Base-by-base conservation (phyloP, 2,797 vertebrate species). In the Lepidocolaptes lacrymiger region DNA sequence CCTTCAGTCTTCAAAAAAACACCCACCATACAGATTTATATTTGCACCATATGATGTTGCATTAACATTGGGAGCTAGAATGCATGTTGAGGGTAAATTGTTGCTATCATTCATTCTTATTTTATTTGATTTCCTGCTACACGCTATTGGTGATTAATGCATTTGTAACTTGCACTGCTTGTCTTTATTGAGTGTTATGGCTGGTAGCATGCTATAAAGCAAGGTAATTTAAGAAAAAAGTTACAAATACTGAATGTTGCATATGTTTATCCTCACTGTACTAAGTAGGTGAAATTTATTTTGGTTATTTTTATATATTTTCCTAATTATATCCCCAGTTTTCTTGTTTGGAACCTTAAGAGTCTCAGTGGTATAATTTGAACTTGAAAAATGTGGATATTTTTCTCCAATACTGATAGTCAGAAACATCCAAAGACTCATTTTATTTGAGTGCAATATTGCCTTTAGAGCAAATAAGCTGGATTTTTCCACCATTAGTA, bases 161-260 rank as follows among this genome's bases (percentile, higher is more conserved):
- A 73, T 95, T 78, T 88, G 44, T 88, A 63, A 67, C 89, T 95
- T 86, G 83, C 67, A 41, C 63, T 91, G 78, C 74, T 97, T 96
- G 86, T 64, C 95, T 97, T 97, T 93, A 91, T 95, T 49, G 32
- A 88, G 92, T 93, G 83, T 91, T 95, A 51, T 77, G 95, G 86
- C 94, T 97, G 80, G 79, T 87, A 95, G 95, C 95, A 96, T 86
- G 91, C 79, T 94, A 34, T 67, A 94, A 94, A 92, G 75, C 52
- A n/a, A 91, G 91, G 87, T 71, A 96, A 63, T 75, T 88, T 56
- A 86, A 81, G 92, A 86, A 97, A 93, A 93, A 84, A 7, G 15
- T 67, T 74, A 80, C 90, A 95, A 67, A 81, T 76, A 74, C 43
- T 72, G 51, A 89, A 74, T 93, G 63, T 87, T 93, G 72, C 34